Evolutionary conservation across 2,797 vertebrate species (phyloP).

Genomic region (Australoheros facetus): DNA sequence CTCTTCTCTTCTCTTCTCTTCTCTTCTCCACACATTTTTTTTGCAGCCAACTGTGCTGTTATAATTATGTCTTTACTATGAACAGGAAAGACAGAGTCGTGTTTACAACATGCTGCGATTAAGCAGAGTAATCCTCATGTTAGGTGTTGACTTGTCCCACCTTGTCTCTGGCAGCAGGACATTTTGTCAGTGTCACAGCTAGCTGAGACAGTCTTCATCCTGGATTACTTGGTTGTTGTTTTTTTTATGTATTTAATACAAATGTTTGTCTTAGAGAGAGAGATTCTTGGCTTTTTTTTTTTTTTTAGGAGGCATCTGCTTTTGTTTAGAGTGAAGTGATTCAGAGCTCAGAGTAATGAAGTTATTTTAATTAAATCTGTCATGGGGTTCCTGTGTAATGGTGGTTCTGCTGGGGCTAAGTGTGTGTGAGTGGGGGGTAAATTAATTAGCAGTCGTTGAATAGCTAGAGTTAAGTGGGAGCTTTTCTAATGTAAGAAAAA

Average conservation of each 20-base stretch:
- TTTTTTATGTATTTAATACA: slow-evolving; percentile 8
- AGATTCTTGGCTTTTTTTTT: neutral
- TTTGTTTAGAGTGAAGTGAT: slow-evolving; percentile 56
- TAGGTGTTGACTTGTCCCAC: slow-evolving; percentile 34
- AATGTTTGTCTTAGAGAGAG: neutral
- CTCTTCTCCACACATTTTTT: neutral
- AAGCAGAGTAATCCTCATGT: slow-evolving; percentile 34
- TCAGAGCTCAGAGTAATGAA: slow-evolving; percentile 51
- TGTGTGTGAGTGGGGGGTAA: slow-evolving; percentile 38
- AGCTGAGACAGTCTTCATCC: slow-evolving; percentile 5
- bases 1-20: neutral
- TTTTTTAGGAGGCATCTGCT: slow-evolving; percentile 45
- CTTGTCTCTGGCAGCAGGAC: slow-evolving; percentile 35
- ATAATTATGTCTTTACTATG: slow-evolving; percentile 42
- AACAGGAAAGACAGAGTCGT: slow-evolving; percentile 16
- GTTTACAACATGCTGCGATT: slow-evolving; percentile 9
- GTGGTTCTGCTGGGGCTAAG: slow-evolving; percentile 22
- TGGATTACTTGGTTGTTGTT: slow-evolving; percentile 19
- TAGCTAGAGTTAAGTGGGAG: slow-evolving; percentile 50
- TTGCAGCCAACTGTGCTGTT: slow-evolving; percentile 13
- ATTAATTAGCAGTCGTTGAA: slow-evolving; percentile 56
- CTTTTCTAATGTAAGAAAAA: slow-evolving; percentile 36
- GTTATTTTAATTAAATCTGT: slow-evolving; percentile 61
- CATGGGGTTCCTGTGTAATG: slow-evolving; percentile 38
- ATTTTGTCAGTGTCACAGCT: slow-evolving; percentile 11